A percentile compares a stretch with the other conserved stretches of the same genome.
These are phyloP conservation scores for Amphibalanus amphitrite DNA, from an alignment of 1,140 invertebrate species.

Conservation along the genomic window DNA sequence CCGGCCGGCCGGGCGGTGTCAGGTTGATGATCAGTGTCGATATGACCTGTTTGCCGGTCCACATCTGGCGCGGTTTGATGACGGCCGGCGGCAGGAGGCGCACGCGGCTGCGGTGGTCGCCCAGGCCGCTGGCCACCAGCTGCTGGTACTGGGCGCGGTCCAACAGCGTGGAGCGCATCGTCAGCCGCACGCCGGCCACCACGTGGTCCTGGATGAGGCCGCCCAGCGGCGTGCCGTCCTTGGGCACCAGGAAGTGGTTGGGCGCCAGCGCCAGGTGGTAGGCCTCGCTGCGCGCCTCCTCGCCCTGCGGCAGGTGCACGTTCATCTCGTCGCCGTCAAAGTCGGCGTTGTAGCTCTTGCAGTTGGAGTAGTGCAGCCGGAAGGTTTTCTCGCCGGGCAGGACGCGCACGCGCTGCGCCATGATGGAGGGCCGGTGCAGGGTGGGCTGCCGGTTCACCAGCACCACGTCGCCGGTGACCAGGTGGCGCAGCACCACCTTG, in stretches of 20 bases:
- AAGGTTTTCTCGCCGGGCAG: slow-evolving; percentile 86
- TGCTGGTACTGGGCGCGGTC: slow-evolving; percentile 71
- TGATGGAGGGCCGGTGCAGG: slow-evolving; percentile 91
- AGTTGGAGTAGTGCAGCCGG: slow-evolving; percentile 93
- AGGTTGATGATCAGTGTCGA: slow-evolving; percentile 76
- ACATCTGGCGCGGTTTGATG: slow-evolving; percentile 67
- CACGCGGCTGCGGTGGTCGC: slow-evolving; percentile 44
- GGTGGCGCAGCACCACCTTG: slow-evolving; percentile 64
- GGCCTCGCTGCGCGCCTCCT: slow-evolving; percentile 56
- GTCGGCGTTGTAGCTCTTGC: slow-evolving; percentile 98
- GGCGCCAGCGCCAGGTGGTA: slow-evolving; percentile 35
- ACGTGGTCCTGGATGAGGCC: slow-evolving; percentile 99
- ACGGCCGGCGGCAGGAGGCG: slow-evolving; percentile 68
- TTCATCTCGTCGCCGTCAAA: slow-evolving; percentile 99
- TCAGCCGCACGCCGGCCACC: slow-evolving; percentile 75
- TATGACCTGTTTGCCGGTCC: slow-evolving; percentile 93
- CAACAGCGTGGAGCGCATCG: slow-evolving; percentile 77
- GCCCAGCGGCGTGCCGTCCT: slow-evolving; percentile 92
- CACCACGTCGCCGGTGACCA: slow-evolving; percentile 84
- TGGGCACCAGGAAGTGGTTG: slow-evolving; percentile 90
- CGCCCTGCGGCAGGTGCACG: slow-evolving; percentile 89
- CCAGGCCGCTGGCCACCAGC: slow-evolving; percentile 67
- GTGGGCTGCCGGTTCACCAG: slow-evolving; percentile 97
- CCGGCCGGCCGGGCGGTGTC: slow-evolving; percentile 50
- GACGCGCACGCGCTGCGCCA: slow-evolving; percentile 86